These are phyloP conservation scores for Perognathus longimembris DNA, from an alignment of 2,113 vertebrate genomes.

Conservation along the genomic window DNA sequence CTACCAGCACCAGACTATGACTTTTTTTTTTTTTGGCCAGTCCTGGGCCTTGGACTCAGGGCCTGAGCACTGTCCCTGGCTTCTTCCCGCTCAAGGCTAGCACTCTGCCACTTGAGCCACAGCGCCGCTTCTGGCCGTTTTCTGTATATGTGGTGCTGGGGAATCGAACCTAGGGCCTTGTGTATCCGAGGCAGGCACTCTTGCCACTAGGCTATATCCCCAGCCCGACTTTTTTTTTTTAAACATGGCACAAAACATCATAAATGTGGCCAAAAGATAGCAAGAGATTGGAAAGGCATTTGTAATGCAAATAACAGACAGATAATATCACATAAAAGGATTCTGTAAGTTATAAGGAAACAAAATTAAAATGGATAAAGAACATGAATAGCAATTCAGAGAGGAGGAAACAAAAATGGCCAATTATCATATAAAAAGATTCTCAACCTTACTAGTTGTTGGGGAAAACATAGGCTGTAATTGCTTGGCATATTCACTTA, in stretches of 20 bases:
- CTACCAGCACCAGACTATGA: no score
- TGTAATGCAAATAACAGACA: not conserved
- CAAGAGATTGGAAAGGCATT: not conserved
- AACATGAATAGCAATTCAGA: conserved; percentile 48
- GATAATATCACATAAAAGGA: not conserved
- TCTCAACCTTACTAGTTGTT: not conserved
- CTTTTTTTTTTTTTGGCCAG: not conserved
- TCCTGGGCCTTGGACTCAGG: no score
- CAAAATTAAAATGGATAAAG: conserved; percentile 32
- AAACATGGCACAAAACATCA: not conserved
- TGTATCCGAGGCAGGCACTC: no score
- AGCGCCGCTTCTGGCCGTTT: no score
- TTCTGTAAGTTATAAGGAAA: conserved; percentile 13
- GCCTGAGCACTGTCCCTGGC: no score
- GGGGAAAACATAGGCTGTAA: conserved; percentile 27
- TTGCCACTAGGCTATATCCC: no score
- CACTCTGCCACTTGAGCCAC: no score
- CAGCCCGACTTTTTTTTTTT: not conserved
- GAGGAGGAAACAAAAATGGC: not conserved
- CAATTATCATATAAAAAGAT: conserved; percentile 16
- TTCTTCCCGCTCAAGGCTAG: no score
- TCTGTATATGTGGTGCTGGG: no score
- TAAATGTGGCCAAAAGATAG: not conserved
- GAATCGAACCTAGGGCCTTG: no score
- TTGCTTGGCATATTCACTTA: not conserved